Evolutionary conservation across 2,888 invertebrate species (phyloP), one percentile per base, ranked within the genome.

Genomic region (Acrocyrtus sp.): DNA sequence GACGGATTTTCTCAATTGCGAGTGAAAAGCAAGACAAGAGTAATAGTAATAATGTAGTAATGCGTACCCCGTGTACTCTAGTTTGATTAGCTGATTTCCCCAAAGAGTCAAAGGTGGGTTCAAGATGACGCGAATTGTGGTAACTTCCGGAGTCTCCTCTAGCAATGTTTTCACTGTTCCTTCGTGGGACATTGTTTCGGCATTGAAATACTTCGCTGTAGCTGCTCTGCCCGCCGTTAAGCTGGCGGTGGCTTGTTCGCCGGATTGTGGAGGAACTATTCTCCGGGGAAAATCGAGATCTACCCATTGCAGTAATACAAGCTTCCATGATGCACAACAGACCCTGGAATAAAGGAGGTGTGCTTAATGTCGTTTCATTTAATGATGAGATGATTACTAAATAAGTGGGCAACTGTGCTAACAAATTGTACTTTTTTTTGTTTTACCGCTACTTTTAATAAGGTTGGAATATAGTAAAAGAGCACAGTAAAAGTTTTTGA

Each of bases 261-360:
- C 73, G 61, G 12, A 63, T 17, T 15, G 75, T 74, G 8, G 75
- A 70, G 5, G 67, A 51, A 22, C 75, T 75, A 51, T 60, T 70
- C 41, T 70, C 73, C 3, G 73, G 73, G 4, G 73, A 73, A 41
- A 50, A 56, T 5, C 62, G 62, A 39, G 57, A 5, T 41, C 61
- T 61, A 51, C 65, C 56, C 39, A 70, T 62, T 47, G 75, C 75
- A 1, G 48, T 5, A 65, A 58, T 43, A 12, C 75, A 2, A 0
- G 75, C 75, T 22, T 58, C 62, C 29, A 75, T 5, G 39, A 77
- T 75, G 29, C 73, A 66, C 5, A 62, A 60, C 27, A 77, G 68
- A 15, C 77, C 77, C 77, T 77, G 58, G 12, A 21, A 70, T 17
- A 54, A n/a, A n/a, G n/a, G n/a, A n/a, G n/a, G n/a, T n/a, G n/a